Evolutionary conservation across 2,113 vertebrate species (phyloP).

Genomic region (Catagonus wagneri): DNA sequence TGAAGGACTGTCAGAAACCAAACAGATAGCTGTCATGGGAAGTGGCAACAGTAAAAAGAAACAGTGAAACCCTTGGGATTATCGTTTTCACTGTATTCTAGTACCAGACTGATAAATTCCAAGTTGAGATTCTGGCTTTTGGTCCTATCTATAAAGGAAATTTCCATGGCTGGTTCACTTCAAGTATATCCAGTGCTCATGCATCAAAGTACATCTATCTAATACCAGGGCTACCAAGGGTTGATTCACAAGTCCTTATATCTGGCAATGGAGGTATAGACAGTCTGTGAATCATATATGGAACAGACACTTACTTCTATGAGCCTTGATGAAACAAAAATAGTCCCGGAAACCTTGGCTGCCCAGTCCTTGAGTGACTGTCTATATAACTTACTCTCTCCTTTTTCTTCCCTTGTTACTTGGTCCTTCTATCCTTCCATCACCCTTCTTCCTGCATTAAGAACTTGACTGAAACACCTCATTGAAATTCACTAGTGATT

Average conservation of each 20-base stretch:
- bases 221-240: neutral
- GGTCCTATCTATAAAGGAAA: neutral
- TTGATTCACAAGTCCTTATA: neutral
- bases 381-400: neutral
- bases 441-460: neutral
- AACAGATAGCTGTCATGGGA: constrained; percentile 10
- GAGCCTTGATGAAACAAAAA: constrained; percentile 3
- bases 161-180: neutral
- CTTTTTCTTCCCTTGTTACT: neutral
- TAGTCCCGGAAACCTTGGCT: neutral
- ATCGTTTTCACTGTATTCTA: neutral
- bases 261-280: neutral
- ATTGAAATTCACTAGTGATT: neutral
- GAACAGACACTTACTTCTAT: neutral
- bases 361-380: neutral
- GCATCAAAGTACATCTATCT: neutral
- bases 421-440: neutral
- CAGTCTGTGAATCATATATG: neutral
- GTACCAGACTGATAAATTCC: neutral
- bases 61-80: neutral
- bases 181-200: neutral
- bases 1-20: constrained; percentile 37
- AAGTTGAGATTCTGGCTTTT: neutral
- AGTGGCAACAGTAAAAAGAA: neutral
- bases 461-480: neutral